Percentiles rank a stretch among this genome's conserved stretches.
These are phyloP conservation scores for Leptonema lineaticorne DNA, from an alignment of 1,140 invertebrate species.

Conservation along the genomic window DNA sequence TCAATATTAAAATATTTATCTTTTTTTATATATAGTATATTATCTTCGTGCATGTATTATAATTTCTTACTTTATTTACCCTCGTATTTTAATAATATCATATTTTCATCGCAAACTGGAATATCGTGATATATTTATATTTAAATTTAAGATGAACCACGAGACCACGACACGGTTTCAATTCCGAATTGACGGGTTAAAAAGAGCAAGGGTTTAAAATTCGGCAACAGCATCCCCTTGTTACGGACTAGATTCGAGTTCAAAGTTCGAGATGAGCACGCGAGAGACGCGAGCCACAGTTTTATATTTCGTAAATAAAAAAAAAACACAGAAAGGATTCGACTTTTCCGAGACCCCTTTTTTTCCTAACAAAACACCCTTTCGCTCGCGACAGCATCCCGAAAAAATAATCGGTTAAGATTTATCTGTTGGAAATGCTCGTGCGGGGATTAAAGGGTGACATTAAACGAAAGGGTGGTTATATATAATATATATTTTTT, in stretches of 20 bases:
- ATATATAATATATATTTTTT: constrained; percentile 16
- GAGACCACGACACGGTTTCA: background rate
- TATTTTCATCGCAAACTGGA: no score
- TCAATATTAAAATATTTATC: no score
- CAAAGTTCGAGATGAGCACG: background rate
- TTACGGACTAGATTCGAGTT: constrained; percentile 5
- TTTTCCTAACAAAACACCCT: constrained; percentile 1
- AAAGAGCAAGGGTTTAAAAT: constrained; percentile 17
- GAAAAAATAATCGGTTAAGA: constrained; percentile 12
- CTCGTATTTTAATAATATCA: no score
- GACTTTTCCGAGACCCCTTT: background rate
- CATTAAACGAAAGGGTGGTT: constrained; percentile 2
- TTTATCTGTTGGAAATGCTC: background rate
- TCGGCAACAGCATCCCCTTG: constrained; percentile 27
- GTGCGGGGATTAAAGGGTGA: constrained; percentile 21
- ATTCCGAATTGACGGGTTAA: constrained; percentile 21
- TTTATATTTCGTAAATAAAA: background rate
- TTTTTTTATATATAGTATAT: no score
- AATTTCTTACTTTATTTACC: no score
- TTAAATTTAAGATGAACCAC: no score
- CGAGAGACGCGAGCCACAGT: constrained; percentile 13
- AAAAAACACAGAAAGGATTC: no score
- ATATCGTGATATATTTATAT: no score
- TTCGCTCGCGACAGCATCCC: constrained; percentile 13
- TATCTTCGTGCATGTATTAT: no score